Conservation (phyloP, 1,140 invertebrate species). For the Drosophila quadrilineata region DNA sequence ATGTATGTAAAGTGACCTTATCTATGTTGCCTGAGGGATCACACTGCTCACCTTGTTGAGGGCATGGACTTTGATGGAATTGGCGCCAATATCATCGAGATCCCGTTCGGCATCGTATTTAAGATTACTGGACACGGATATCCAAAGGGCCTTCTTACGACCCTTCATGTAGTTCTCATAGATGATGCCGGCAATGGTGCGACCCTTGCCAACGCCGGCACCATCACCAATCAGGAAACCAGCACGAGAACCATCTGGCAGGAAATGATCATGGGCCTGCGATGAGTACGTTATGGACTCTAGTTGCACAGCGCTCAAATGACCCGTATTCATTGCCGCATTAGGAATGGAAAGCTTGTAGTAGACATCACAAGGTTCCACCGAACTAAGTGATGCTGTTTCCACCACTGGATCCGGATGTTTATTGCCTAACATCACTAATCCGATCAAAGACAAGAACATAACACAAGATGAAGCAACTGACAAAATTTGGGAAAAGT, state of each 20-base stretch:
- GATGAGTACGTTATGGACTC: constrained; percentile 98
- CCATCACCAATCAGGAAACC: constrained; percentile 99
- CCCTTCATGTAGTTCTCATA: constrained; percentile 97
- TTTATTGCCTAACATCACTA: constrained; percentile 95
- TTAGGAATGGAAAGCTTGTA: constrained; percentile 94
- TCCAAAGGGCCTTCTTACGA: constrained; percentile 95
- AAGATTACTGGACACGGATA: constrained; percentile 98
- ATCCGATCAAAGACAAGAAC: constrained; percentile 27
- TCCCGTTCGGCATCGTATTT: constrained; percentile 98
- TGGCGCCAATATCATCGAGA: constrained; percentile 96
- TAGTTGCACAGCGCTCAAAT: constrained; percentile 96
- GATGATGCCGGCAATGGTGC: constrained; percentile 98
- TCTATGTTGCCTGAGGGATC: no score
- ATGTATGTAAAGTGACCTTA: no score
- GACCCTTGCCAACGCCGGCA: constrained; percentile 98
- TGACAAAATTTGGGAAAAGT: background rate
- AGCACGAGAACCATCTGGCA: constrained; percentile 91
- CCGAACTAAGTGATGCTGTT: constrained; percentile 97
- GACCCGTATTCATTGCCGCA: constrained; percentile 91
- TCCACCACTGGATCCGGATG: constrained; percentile 99
- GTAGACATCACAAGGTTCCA: constrained; percentile 96
- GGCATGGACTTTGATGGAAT: constrained; percentile 93
- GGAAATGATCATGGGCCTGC: constrained; percentile 96
- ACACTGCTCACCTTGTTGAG: constrained; percentile 93
- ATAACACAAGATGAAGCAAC: background rate